Evolutionary conservation across 2,113 vertebrate genomes (phyloP).

Genomic region (Mesocricetus auratus): DNA sequence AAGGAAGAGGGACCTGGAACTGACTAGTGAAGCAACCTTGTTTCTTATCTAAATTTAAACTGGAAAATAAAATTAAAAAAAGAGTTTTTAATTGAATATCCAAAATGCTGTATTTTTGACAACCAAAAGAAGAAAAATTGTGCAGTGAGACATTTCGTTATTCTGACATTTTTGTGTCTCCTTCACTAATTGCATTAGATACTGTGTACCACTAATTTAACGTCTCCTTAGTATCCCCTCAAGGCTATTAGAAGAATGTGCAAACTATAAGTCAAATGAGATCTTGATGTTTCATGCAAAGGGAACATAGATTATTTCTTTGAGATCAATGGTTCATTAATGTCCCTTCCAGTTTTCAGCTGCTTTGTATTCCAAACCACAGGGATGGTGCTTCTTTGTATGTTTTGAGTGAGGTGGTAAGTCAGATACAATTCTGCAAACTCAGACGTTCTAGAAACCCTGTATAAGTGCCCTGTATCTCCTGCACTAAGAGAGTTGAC

Average conservation of each 20-base stretch:
- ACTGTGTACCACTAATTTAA: not conserved
- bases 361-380: not conserved
- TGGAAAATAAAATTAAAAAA: too few relatives aligned
- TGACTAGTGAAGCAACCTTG: too few relatives aligned
- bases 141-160: not conserved
- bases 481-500: not conserved
- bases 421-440: not conserved
- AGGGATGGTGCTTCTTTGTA: not conserved
- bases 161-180: not conserved
- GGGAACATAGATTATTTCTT: conserved; percentile 28
- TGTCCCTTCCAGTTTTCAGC: conserved; percentile 17
- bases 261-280: not conserved
- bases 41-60: too few relatives aligned
- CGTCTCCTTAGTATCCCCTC: not conserved
- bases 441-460: not conserved
- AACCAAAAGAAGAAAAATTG: not conserved
- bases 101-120: not conserved
- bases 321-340: conserved; percentile 16
- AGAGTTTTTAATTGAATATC: not conserved
- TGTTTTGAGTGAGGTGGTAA: not conserved
- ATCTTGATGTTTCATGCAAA: conserved; percentile 45
- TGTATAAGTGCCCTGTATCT: not conserved
- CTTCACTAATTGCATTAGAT: conserved; percentile 2
- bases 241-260: conserved; percentile 26
- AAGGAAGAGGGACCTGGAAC: too few relatives aligned